Base-by-base conservation (phyloP, 64 coral and sea anemone species). In the Catalaphyllia jardinei region DNA sequence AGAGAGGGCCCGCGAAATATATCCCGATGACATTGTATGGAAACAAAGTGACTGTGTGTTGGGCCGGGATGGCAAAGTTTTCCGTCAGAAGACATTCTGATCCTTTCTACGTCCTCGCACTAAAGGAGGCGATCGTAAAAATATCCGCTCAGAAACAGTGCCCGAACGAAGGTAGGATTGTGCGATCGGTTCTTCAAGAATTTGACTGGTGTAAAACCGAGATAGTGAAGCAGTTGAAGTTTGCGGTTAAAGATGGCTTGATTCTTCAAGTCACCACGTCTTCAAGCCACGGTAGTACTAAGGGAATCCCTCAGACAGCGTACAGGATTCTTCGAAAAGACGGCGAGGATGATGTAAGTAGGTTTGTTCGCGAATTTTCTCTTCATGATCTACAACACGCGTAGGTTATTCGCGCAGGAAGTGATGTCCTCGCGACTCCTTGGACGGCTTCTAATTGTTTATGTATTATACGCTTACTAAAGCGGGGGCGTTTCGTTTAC, bases 241-340 rank as follows among this genome's bases (percentile, higher is more conserved):
- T 99, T 85, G 97, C 97, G 51, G 97, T 99, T 50, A 93, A 95
- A 91, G 97, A 99, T 52, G 97, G 92, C 73, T 92, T 99, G 17
- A 79, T 99, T 57, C 61, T 86, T 24, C 94, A 99, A 88, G 91
- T 93, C 16, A 91, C 94, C 13, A 78, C 97, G 10, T 78, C 91
- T 67, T 99, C 97, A 19, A 93, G 89, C 38, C 94, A 99, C 42
- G 97, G 97, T 10, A 92, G 91, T 76, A 93, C 94, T 7, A 99
- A 99, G 91, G 97, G 97, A 19, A 91, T 93, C 18, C 94, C 94
- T 62, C 97, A 99, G 54, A 95, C 83, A 24, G 94, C 97, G 16
- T 99, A 93, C 59, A 80, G 97, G 86, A 82, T 98, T 72, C 74
- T 67, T 31, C 79, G 72, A 0, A 89, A 80, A 67, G 91, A 91